A percentile compares a stretch with the other conserved stretches of the same genome.
Conservation (phyloP, 2,888 invertebrate genomes). For the Sphinx pinastri region DNA sequence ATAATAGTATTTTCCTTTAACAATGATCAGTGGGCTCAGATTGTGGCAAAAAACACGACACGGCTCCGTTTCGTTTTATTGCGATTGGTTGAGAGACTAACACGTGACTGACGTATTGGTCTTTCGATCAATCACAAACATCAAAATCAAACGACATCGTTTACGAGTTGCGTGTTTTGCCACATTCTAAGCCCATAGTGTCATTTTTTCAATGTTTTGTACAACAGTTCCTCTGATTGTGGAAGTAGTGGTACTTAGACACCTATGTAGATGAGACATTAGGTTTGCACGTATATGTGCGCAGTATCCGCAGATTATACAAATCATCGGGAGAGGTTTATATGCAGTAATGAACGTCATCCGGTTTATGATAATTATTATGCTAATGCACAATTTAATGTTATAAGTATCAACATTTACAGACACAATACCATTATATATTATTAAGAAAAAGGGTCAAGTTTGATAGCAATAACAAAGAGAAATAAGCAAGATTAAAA, state of each 20-base stretch:
- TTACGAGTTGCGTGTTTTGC: too few relatives aligned
- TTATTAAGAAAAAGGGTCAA: neutral
- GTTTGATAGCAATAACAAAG: neutral
- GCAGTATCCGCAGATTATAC: slow-evolving; percentile 4
- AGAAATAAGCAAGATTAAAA: neutral
- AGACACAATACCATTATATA: neutral
- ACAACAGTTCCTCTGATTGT: neutral
- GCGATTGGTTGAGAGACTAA: too few relatives aligned
- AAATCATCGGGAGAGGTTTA: slow-evolving; percentile 4
- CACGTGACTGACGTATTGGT: too few relatives aligned
- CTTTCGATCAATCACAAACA: too few relatives aligned
- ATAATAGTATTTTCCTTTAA: too few relatives aligned
- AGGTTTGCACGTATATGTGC: neutral
- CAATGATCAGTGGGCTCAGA: too few relatives aligned
- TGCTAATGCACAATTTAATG: slow-evolving; percentile 15
- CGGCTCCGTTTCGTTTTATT: too few relatives aligned
- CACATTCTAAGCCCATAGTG: too few relatives aligned
- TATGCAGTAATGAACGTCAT: slow-evolving; percentile 7
- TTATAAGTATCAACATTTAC: neutral
- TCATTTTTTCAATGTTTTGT: too few relatives aligned
- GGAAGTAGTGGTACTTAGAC: too few relatives aligned
- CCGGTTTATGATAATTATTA: slow-evolving; percentile 14
- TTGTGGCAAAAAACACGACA: too few relatives aligned
- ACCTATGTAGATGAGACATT: neutral
- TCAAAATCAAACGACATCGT: too few relatives aligned